Conservation (phyloP, 2,888 invertebrate genomes). For the Tetanocera ferruginea region DNA sequence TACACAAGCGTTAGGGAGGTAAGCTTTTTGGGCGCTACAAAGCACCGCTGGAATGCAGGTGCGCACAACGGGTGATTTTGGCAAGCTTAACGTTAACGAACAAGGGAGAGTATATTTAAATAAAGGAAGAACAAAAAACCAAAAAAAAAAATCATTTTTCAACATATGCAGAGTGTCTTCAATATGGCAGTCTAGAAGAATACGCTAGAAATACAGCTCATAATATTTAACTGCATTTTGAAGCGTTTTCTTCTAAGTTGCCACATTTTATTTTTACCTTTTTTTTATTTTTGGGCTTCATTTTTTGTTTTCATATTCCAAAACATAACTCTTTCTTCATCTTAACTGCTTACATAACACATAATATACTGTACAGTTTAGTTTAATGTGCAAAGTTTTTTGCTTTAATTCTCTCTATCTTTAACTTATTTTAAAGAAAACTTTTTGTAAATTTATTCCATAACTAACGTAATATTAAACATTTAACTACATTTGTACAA, state of each 20-base stretch:
- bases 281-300: not conserved
- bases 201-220: not conserved
- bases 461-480: too few relatives aligned
- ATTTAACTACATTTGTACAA: too few relatives aligned
- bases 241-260: slow-evolving; percentile 7
- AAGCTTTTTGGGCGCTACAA: not conserved
- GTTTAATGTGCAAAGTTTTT: too few relatives aligned
- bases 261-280: not conserved
- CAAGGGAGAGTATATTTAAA: slow-evolving; percentile 54
- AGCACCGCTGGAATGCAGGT: not conserved
- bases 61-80: slow-evolving; percentile 52
- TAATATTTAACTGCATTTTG: not conserved
- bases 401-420: too few relatives aligned
- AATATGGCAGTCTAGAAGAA: slow-evolving; percentile 4
- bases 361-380: too few relatives aligned
- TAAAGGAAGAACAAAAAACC: not conserved
- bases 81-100: slow-evolving; percentile 60
- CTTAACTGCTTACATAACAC: too few relatives aligned
- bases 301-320: not conserved
- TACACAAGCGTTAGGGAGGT: slow-evolving; percentile 9
- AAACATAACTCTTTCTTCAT: too few relatives aligned
- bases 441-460: too few relatives aligned
- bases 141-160: slow-evolving; percentile 5
- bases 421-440: too few relatives aligned
- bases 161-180: slow-evolving; percentile 25